phyloP scores from a whole-genome alignment of 2,888 invertebrate genomes.

The Orchesellides sinensis region DNA sequence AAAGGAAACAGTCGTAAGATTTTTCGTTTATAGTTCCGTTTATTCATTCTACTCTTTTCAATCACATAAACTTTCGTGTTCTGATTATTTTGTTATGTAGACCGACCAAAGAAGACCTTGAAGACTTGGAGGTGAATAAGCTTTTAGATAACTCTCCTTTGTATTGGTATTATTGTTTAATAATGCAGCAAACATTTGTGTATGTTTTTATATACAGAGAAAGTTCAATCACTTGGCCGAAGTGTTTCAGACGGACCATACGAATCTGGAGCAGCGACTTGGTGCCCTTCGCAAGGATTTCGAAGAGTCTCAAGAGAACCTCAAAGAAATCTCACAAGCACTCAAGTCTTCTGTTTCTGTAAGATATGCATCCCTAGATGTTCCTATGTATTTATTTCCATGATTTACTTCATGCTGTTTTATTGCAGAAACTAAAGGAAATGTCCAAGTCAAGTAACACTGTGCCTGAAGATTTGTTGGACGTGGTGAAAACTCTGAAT shows the following conservation, averaged over 20 bases:
- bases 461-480: constrained; percentile 56
- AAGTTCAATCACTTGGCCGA: constrained; percentile 71
- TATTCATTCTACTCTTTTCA: no score
- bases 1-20: constrained; percentile 18
- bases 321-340: constrained; percentile 64
- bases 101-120: constrained; percentile 46
- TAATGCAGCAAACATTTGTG: no score
- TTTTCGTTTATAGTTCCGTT: neutral
- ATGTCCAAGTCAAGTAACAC: constrained; percentile 41
- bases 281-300: constrained; percentile 59
- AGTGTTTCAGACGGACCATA: constrained; percentile 72
- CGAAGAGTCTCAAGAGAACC: constrained; percentile 66
- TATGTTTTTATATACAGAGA: neutral
- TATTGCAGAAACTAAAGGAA: constrained; percentile 59
- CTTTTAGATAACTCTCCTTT: no score
- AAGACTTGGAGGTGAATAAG: constrained; percentile 51
- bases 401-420: neutral
- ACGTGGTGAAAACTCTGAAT: constrained; percentile 57
- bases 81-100: neutral
- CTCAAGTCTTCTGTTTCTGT: constrained; percentile 62
- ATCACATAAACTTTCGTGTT: no score
- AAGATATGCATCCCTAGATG: neutral
- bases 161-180: no score
- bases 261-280: constrained; percentile 61
- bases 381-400: neutral